These are phyloP conservation scores for Cylloceria caligata DNA, from an alignment of 2,888 invertebrate genomes.

Conservation along the genomic window DNA sequence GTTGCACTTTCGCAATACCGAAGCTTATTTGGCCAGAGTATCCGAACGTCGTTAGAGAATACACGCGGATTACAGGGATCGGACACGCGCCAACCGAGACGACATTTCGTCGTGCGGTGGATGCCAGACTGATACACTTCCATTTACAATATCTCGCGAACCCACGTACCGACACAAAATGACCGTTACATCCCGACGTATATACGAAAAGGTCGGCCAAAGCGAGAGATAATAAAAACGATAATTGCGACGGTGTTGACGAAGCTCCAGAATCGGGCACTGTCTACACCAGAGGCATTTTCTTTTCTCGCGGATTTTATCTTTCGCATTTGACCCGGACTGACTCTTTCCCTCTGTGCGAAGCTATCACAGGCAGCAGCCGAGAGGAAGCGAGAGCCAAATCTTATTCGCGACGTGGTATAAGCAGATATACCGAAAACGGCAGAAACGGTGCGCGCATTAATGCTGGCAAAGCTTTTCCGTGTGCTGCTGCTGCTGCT, in stretches of 20 bases:
- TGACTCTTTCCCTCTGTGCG: slow-evolving; percentile 56
- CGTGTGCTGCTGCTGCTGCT: slow-evolving; percentile 44
- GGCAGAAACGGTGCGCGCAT: slow-evolving; percentile 51
- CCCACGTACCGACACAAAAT: slow-evolving; percentile 38
- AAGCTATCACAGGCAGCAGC: slow-evolving; percentile 43
- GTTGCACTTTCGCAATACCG: neutral
- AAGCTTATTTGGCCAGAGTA: neutral
- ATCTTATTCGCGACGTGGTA: slow-evolving; percentile 38
- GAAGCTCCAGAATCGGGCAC: slow-evolving; percentile 51
- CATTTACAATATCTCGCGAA: neutral
- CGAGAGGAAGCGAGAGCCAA: slow-evolving; percentile 35
- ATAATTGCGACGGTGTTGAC: slow-evolving; percentile 68
- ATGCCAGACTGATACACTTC: slow-evolving; percentile 11
- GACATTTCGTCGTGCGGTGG: slow-evolving; percentile 19
- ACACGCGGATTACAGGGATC: slow-evolving; percentile 1
- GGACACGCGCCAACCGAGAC: slow-evolving; percentile 41
- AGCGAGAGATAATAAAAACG: slow-evolving; percentile 66
- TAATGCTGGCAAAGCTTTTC: slow-evolving; percentile 67
- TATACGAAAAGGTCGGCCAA: slow-evolving; percentile 49
- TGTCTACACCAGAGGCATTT: slow-evolving; percentile 11
- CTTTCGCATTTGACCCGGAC: slow-evolving; percentile 65
- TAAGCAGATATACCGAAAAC: slow-evolving; percentile 64
- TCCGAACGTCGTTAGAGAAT: neutral
- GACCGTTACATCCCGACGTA: slow-evolving; percentile 40
- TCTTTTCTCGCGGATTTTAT: slow-evolving; percentile 56